Evolutionary conservation across 2,888 invertebrate species (phyloP).

Genomic region (Meandrusa payeni): DNA sequence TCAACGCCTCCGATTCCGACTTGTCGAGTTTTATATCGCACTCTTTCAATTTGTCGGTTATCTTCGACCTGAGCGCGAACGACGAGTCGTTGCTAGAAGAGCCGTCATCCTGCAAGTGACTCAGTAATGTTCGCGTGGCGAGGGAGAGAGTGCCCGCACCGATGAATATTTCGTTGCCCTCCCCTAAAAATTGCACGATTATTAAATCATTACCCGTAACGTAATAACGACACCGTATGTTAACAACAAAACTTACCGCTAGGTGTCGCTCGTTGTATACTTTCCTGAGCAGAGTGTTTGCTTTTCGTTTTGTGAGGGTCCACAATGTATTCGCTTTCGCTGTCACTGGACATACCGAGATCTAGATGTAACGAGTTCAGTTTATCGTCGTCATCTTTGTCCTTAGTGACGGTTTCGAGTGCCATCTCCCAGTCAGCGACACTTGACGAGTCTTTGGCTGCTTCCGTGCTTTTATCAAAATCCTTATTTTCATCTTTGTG

Average conservation of each 20-base stretch:
- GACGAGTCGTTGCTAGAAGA: slow-evolving; percentile 74
- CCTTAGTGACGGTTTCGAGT: slow-evolving; percentile 75
- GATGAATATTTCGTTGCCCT: slow-evolving; percentile 62
- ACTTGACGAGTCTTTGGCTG: slow-evolving; percentile 60
- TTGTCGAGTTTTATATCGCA: slow-evolving; percentile 50
- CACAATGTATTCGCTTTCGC: slow-evolving; percentile 67
- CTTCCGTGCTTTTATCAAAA: slow-evolving; percentile 53
- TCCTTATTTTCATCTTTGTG: slow-evolving; percentile 51
- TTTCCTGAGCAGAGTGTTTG: slow-evolving; percentile 53
- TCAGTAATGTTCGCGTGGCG: slow-evolving; percentile 70
- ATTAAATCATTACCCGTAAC: slow-evolving; percentile 23
- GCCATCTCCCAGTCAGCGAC: slow-evolving; percentile 83
- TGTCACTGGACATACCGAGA: slow-evolving; percentile 76
- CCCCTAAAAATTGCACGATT: slow-evolving; percentile 53
- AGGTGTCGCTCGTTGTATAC: slow-evolving; percentile 53
- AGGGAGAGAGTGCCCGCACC: slow-evolving; percentile 60
- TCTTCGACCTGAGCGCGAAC: slow-evolving; percentile 63
- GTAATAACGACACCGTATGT: slow-evolving; percentile 33
- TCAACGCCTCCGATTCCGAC: slow-evolving; percentile 62
- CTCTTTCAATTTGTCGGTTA: slow-evolving; percentile 44
- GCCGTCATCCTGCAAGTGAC: slow-evolving; percentile 77
- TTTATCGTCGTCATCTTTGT: slow-evolving; percentile 68
- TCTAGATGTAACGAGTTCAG: slow-evolving; percentile 71
- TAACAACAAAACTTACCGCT: slow-evolving; percentile 52
- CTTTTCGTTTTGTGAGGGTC: slow-evolving; percentile 53